Base-by-base conservation (phyloP, 2,113 vertebrate genomes). In the Rhabdornis inornatus region DNA sequence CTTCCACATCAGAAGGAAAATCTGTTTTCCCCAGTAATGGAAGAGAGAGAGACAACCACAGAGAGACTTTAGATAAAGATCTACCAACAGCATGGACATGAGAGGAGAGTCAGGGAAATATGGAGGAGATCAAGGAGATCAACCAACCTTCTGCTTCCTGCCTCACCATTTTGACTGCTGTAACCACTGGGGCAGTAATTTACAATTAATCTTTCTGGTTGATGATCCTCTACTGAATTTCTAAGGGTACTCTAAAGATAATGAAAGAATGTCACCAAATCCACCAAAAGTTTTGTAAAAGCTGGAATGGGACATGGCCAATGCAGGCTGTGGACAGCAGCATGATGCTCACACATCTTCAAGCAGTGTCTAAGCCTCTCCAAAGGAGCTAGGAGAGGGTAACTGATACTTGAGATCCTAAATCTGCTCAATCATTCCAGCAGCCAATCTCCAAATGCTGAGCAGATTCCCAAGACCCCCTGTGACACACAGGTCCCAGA, bases 81-180 rank as follows among this genome's bases (percentile, higher is more conserved):
- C 33, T n/a, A 30, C 11, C 15, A 74, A 42, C 6, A 42, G 31
- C 28, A 53, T 14, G 25, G 44, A 35, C 24, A 61, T 5, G 55
- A 42, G 24, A 8, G 39, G 14, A 75, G 11, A 60, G 13, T 10
- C 3, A 0, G 25, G 25, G 47, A 81, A 52, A 68, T 1, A 0
- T 11, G 31, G 66, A 83, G 68, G 39, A 37, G 8, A 30, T 53
- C 44, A 81, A 65, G 42, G 23, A 87, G 37, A 37, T 74, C 15
- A 33, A 33, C 18, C 65, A 87, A n/a, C 35, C 50, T 23, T 30
- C 42, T 75, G 18, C 53, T 78, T 81, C 33, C 60, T 75, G 44
- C 24, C 24, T 78, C 47, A 27, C 10, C 5, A 8, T 55, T 86
- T 57, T 17, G 47, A 47, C 23, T 50, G 33, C 31, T 37, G 1